Evolutionary conservation across 2,888 invertebrate genomes (phyloP), one percentile per base, ranked within the genome.

Genomic region (Chalcis sispes): DNA sequence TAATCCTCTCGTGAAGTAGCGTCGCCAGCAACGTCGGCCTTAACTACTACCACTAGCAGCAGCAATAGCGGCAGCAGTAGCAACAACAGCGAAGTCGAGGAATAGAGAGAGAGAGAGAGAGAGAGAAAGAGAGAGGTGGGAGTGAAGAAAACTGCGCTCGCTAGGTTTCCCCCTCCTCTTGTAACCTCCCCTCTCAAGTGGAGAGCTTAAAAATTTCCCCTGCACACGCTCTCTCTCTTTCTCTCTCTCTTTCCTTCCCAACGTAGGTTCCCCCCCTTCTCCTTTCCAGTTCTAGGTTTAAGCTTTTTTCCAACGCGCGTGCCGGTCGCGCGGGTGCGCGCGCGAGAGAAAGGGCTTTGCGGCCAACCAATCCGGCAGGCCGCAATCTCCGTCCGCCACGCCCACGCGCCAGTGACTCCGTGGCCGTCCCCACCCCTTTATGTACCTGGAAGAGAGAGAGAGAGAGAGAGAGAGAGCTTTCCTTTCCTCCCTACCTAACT

Each of bases 341-440:
- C 50, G 79, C 80, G 75, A 79, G 75, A 75, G 81, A 82, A 81
- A 83, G 86, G 86, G 83, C 84, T 85, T 82, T 81, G 81, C 79
- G 84, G 82, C 80, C 84, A 84, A 82, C 88, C 88, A 88, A 88
- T 88, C 83, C 82, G 82, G 82, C 80, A 69, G 79, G 82, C 83
- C 85, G 83, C 87, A 84, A 85, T 85, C 85, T 84, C 83, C 82
- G 81, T 78, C 80, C 74, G 85, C 82, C 85, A 86, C 88, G 87
- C 88, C 88, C 84, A 88, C 84, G 84, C 84, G 82, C 83, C 81
- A 87, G 87, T 87, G 83, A 87, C 83, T 82, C 81, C 81, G 82
- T 82, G 79, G 79, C 80, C 78, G 79, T 76, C 80, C 80, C 82
- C 80, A 80, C 80, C 78, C 75, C 76, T 65, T 36, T 36, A n/a